Base-by-base conservation (phyloP, 2,797 vertebrate species). In the Tarsius wallacei region DNA sequence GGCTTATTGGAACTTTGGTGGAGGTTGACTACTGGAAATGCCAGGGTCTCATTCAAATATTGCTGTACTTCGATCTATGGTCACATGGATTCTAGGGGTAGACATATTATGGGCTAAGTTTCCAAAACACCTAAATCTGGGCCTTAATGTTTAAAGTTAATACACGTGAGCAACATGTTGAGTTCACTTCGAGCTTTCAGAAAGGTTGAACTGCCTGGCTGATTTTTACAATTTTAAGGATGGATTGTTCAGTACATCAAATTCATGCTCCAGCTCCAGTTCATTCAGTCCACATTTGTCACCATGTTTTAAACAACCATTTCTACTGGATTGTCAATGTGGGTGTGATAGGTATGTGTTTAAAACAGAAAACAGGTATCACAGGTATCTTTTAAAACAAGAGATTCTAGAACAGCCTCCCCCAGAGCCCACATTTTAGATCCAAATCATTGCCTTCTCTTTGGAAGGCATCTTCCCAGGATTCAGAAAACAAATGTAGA, bases 401-500 rank as follows among this genome's bases (percentile, higher is more conserved):
- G 78, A 93, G 42, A 83, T 51, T 86, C 78, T 81, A 61, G 9
- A 81, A 90, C 14, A 59, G 2, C 5, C 8, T 28, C 11, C 8
- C 16, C 59, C 8, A 93, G 85, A 57, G 2, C n/a, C 7, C 33
- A 42, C 28, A 89, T 90, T 92, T 63, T 63, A 91, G 82, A 95
- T 93, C 53, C 55, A 55, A 91, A n/a, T 57, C 31, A n/a, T 1
- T 55, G 31, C 47, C 80, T 93, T 73, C 47, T 63, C 10, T 8
- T 47, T 49, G 8, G 4, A 53, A 77, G 2, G n/a, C 21, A 61
- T 31, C 8, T 0, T 2, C 24, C 57, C 36, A 83, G 92, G 74
- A 80, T 19, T 80, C 68, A 51, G 71, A 94, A 87, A 95, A 68
- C 76, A 94, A 95, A 92, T 11, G 31, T 22, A 64, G 71, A 11